phyloP scores from a whole-genome alignment of 2,797 vertebrate genomes.

The Semaprochilodus insignis region DNA sequence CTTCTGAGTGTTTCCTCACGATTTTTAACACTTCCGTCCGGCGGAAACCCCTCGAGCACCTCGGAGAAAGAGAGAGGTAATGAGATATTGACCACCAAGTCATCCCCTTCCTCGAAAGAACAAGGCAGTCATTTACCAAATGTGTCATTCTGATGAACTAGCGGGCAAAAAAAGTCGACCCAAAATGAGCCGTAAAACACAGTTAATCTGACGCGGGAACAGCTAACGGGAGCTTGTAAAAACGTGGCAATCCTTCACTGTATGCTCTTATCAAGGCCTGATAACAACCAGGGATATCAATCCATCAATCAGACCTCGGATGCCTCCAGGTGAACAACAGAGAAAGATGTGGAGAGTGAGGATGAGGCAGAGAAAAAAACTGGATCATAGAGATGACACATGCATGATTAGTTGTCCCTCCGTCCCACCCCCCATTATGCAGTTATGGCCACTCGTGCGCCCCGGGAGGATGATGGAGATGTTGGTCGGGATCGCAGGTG shows the following conservation, averaged over 20 bases:
- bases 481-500: constrained; percentile 70
- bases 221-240: constrained; percentile 8
- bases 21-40: neutral
- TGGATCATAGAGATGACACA: constrained; percentile 47
- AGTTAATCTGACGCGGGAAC: constrained; percentile 1
- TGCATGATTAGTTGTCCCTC: constrained; percentile 46
- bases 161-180: neutral
- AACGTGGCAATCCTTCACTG: constrained; percentile 35
- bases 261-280: constrained; percentile 38
- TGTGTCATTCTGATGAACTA: constrained; percentile 28
- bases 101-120: constrained; percentile 6
- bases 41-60: constrained; percentile 19
- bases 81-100: constrained; percentile 51
- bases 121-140: constrained; percentile 26
- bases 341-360: constrained; percentile 5
- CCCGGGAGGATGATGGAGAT: constrained; percentile 61
- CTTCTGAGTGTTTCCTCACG: neutral
- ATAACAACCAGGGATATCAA: constrained; percentile 51
- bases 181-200: constrained; percentile 4
- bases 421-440: constrained; percentile 14
- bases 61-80: constrained; percentile 24
- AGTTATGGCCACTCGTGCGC: constrained; percentile 15
- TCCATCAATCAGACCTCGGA: constrained; percentile 42
- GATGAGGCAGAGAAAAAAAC: neutral
- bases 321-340: constrained; percentile 43